A percentile compares a stretch with the other conserved stretches of the same genome.
phyloP scores from a whole-genome alignment of 2,797 vertebrate species.

The Austrolebias charrua region DNA sequence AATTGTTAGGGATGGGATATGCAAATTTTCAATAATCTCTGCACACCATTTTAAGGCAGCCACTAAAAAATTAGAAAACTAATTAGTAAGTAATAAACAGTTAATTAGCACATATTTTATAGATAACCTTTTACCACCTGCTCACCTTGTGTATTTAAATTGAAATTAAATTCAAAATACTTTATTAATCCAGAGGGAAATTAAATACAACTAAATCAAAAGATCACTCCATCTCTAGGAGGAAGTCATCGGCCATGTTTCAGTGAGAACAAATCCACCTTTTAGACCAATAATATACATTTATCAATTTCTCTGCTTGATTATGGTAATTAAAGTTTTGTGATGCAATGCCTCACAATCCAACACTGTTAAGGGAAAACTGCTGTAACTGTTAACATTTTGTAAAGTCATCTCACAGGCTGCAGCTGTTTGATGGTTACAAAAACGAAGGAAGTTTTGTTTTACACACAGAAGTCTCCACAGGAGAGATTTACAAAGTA shows the following conservation, averaged over 20 bases:
- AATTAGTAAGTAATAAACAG: constrained; percentile 33
- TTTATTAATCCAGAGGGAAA: too few species aligned
- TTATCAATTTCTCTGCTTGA: constrained; percentile 42
- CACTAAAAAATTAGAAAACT: constrained; percentile 11
- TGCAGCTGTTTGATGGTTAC: background rate
- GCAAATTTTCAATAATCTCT: constrained; percentile 5
- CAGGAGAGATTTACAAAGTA: constrained; percentile 5
- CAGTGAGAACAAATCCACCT: constrained; percentile 40
- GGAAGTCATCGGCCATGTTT: constrained; percentile 14
- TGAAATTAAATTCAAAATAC: too few species aligned
- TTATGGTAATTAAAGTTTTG: constrained; percentile 30
- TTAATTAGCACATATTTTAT: constrained; percentile 35
- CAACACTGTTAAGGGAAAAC: constrained; percentile 10
- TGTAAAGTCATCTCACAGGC: background rate
- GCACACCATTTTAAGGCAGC: constrained; percentile 8
- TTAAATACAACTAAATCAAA: constrained; percentile 34
- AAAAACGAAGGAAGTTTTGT: background rate
- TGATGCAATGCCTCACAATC: constrained; percentile 29
- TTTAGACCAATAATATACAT: constrained; percentile 32
- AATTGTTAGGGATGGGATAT: too few species aligned
- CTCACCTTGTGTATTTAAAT: constrained; percentile 1
- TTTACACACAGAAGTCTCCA: constrained; percentile 10
- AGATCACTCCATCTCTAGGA: constrained; percentile 30
- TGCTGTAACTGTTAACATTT: background rate
- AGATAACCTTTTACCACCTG: constrained; percentile 5